A percentile compares a stretch with the other conserved stretches of the same genome.
Evolutionary conservation across 2,113 vertebrate genomes (phyloP).

Genomic region (Pavo muticus): DNA sequence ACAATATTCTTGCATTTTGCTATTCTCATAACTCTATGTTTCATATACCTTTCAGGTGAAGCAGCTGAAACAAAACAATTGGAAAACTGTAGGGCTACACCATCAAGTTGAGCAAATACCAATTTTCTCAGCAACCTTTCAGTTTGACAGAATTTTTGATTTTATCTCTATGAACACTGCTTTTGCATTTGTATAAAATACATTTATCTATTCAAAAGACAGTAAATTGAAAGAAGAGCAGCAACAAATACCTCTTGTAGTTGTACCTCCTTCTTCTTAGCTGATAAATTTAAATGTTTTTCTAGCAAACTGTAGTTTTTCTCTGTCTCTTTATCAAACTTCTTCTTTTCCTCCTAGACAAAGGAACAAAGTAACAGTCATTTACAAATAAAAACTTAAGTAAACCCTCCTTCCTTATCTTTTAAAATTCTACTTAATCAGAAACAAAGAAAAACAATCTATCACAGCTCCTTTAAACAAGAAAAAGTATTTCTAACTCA

Average conservation of each 20-base stretch:
- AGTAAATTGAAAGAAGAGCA: background rate
- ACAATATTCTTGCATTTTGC: background rate
- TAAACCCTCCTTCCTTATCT: background rate
- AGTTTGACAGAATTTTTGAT: background rate
- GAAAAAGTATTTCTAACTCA: background rate
- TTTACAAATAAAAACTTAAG: background rate
- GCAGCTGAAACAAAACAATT: background rate
- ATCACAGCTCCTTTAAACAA: background rate
- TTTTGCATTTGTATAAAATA: background rate
- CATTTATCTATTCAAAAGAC: background rate
- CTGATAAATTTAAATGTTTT: constrained; percentile 94
- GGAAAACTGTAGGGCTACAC: background rate
- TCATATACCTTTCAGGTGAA: background rate
- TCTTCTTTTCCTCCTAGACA: constrained; percentile 92
- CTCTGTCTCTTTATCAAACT: constrained; percentile 97
- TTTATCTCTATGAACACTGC: background rate
- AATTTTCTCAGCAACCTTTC: background rate
- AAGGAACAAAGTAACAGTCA: background rate
- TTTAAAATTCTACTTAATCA: background rate
- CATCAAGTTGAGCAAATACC: background rate
- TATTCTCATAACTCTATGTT: background rate
- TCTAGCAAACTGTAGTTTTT: constrained; percentile 96
- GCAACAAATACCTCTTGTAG: constrained; percentile 89
- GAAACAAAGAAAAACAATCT: background rate
- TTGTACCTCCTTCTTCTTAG: constrained; percentile 97